Conservation (phyloP, 2,797 vertebrate species). For the Rhynchotus rufescens region DNA sequence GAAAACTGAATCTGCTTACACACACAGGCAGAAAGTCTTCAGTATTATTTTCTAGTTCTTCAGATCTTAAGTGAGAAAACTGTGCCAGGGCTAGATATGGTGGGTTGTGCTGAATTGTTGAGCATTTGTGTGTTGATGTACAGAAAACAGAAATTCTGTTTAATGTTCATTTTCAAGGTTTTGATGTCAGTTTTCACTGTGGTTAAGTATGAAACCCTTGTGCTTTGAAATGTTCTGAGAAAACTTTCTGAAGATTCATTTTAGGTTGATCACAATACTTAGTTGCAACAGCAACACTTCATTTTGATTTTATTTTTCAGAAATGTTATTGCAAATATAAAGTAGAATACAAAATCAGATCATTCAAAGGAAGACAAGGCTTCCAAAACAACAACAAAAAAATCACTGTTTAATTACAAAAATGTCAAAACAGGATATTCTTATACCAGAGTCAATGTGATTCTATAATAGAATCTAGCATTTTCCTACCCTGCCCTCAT, state of each 20-base stretch:
- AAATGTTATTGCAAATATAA: background rate
- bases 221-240: background rate
- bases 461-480: background rate
- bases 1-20: constrained; percentile 10
- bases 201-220: background rate
- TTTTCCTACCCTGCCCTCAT: background rate
- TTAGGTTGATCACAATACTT: background rate
- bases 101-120: constrained; percentile 15
- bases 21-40: background rate
- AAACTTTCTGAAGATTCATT: background rate
- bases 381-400: constrained; percentile 9
- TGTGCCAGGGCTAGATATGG: background rate
- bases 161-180: constrained; percentile 12
- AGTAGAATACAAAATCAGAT: constrained; percentile 14
- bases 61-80: constrained; percentile 4
- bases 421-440: background rate
- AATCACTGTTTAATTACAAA: background rate
- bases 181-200: background rate
- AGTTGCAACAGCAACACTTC: background rate
- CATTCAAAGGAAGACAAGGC: background rate
- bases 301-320: background rate
- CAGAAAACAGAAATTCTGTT: background rate
- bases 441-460: background rate
- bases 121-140: background rate
- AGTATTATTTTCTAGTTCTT: background rate